Evolutionary conservation across 2,888 invertebrate genomes (phyloP).

Genomic region (Drosophila infuscata): DNA sequence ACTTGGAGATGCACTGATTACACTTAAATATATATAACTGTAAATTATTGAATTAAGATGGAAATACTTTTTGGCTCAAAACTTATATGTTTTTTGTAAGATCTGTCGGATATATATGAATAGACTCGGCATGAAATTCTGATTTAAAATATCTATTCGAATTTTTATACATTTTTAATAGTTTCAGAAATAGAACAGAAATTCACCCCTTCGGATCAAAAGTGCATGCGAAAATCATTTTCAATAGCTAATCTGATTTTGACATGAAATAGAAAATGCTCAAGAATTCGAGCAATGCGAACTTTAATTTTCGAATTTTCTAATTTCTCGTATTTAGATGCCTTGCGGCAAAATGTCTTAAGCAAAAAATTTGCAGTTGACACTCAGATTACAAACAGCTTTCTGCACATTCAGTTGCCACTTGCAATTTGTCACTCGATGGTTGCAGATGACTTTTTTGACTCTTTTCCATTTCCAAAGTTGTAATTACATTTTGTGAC

Average conservation of each 20-base stretch:
- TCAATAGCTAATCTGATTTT: background rate
- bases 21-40: background rate
- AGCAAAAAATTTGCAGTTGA: background rate
- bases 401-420: background rate
- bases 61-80: too few species aligned
- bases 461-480: conserved; percentile 9
- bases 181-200: background rate
- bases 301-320: background rate
- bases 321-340: background rate
- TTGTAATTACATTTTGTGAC: conserved; percentile 25
- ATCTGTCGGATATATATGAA: too few species aligned
- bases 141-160: too few species aligned
- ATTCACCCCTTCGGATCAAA: too few species aligned
- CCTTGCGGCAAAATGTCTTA: background rate
- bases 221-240: too few species aligned
- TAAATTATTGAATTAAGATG: background rate
- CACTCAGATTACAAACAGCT: background rate
- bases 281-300: background rate
- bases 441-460: background rate
- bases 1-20: background rate
- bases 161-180: background rate
- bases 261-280: background rate
- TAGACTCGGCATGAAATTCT: too few species aligned
- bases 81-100: too few species aligned
- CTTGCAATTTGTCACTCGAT: conserved; percentile 2